Evolutionary conservation across 2,797 vertebrate species (phyloP).

Genomic region (Alcedo quadribrachys): DNA sequence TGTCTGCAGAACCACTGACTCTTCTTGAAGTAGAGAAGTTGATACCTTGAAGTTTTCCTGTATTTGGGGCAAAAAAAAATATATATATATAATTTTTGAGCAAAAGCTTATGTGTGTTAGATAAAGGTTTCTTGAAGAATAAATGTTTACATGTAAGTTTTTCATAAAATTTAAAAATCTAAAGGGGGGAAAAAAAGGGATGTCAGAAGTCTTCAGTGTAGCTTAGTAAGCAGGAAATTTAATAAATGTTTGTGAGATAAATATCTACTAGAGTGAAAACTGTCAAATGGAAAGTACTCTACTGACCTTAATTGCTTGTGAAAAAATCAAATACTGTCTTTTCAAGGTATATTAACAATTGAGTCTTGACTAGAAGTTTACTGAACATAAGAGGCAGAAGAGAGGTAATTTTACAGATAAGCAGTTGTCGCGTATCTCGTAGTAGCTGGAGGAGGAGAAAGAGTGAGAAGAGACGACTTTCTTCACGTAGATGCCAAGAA

Average conservation of each 20-base stretch:
- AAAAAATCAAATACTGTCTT: background rate
- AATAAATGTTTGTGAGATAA: background rate
- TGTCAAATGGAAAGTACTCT: background rate
- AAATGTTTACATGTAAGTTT: background rate
- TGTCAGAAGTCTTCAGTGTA: background rate
- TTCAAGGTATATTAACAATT: background rate
- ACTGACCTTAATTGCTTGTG: constrained; percentile 3
- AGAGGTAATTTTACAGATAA: background rate
- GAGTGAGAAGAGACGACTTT: no score
- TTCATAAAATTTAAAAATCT: background rate
- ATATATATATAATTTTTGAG: background rate
- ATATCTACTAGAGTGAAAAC: background rate
- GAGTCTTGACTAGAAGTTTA: background rate
- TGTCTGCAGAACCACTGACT: background rate
- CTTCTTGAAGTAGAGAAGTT: background rate
- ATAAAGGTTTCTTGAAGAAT: background rate
- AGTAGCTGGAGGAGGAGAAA: no score
- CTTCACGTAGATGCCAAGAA: no score
- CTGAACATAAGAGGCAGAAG: background rate
- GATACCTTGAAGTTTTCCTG: background rate
- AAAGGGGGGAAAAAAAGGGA: background rate
- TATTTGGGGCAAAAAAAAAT: background rate
- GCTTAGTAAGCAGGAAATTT: background rate
- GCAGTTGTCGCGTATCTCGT: no score
- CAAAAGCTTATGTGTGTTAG: background rate